Percentiles rank a stretch among this genome's conserved stretches.
These are phyloP conservation scores for Phortica okadai DNA, from an alignment of 2,888 invertebrate species.

Conservation along the genomic window DNA sequence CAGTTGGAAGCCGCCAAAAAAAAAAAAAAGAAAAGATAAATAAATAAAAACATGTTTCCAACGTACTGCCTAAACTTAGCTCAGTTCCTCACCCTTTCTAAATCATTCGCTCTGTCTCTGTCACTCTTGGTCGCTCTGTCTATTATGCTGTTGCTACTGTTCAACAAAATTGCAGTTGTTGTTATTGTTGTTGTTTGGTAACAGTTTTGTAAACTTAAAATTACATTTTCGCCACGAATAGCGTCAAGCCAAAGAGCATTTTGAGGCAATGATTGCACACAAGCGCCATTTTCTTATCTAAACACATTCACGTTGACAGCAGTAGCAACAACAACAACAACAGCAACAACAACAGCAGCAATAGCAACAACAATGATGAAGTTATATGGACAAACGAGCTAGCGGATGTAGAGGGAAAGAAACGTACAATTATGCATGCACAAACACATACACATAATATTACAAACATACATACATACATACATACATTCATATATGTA, in stretches of 20 bases:
- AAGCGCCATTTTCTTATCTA: constrained; percentile 65
- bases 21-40: no score
- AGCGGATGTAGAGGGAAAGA: no score
- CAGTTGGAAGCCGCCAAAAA: background rate
- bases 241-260: constrained; percentile 38
- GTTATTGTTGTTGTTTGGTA: background rate
- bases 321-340: background rate
- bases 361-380: no score
- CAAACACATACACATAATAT: no score
- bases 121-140: background rate
- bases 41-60: no score
- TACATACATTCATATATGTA: constrained; percentile 14
- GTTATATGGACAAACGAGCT: no score
- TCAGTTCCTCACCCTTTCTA: no score
- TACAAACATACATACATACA: no score
- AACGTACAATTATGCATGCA: constrained; percentile 14
- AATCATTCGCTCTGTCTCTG: no score
- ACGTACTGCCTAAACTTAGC: no score
- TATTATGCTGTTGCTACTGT: background rate
- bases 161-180: background rate
- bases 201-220: constrained; percentile 3
- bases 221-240: constrained; percentile 1
- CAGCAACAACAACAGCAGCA: no score
- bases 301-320: constrained; percentile 55
- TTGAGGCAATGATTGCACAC: constrained; percentile 37